Evolutionary conservation across 2,113 vertebrate species (phyloP).

Genomic region (Dipodomys merriami): DNA sequence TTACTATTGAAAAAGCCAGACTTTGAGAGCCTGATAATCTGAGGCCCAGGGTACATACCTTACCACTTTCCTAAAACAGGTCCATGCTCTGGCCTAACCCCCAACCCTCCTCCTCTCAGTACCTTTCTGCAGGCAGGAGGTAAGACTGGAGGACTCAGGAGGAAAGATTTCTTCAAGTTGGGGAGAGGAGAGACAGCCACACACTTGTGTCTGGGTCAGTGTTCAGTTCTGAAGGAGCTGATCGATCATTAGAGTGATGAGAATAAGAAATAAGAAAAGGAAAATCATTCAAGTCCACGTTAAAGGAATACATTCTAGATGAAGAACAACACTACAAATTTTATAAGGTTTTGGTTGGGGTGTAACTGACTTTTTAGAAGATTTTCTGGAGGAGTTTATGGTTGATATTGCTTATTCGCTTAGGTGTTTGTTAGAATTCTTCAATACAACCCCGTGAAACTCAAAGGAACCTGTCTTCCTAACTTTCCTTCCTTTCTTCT

Average conservation of each 20-base stretch:
- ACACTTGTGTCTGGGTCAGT: not conserved
- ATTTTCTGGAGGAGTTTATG: slow-evolving; percentile 35
- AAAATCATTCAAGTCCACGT: not conserved
- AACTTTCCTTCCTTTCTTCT: too few relatives aligned
- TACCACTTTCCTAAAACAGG: not conserved
- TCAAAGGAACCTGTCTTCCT: not conserved
- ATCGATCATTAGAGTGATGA: not conserved
- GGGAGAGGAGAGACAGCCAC: not conserved
- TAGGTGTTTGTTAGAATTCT: slow-evolving; percentile 19
- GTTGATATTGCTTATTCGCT: not conserved
- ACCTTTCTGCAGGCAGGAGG: not conserved
- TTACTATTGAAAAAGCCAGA: not conserved
- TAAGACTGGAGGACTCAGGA: not conserved
- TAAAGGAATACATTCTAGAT: not conserved
- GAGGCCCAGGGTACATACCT: not conserved
- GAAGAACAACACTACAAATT: not conserved
- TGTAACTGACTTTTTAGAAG: not conserved
- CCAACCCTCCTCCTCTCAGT: fast-evolving
- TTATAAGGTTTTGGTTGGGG: not conserved
- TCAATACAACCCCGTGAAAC: not conserved
- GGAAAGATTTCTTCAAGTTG: not conserved
- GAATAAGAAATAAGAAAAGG: not conserved
- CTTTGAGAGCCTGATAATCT: not conserved
- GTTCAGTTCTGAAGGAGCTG: not conserved
- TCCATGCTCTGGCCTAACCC: not conserved